Base-by-base conservation (phyloP, 2,797 vertebrate species). In the Eulemur albifrons region DNA sequence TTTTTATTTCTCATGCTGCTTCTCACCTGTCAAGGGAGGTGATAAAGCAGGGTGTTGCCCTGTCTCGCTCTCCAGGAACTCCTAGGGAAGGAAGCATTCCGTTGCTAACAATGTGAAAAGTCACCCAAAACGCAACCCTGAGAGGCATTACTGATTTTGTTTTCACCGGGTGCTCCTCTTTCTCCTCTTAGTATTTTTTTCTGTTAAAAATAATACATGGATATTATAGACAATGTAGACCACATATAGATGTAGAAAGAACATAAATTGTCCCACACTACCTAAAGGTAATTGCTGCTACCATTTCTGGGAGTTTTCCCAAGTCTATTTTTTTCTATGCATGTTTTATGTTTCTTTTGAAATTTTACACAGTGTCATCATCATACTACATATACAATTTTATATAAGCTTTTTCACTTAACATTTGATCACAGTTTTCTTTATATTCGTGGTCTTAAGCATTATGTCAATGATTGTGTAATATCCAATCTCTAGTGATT, bases 401-500 rank as follows among this genome's bases (percentile, higher is more conserved):
- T 96, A 30, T 75, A 65, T 65, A 59, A n/a, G 76, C 48, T n/a
- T 90, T 95, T 88, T 52, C 80, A 85, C 43, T 65, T 73, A 17
- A 1, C 73, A 32, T 77, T 85, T 97, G 69, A 85, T 45, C 61
- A 69, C 38, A 77, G 38, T 70, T 79, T 86, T 73, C 57, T n/a
- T 75, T 65, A 10, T 18, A 86, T 38, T 27, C 2, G 2, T 11
- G 14, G 45, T 45, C 52, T 61, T 50, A 93, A 87, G 54, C 57
- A 14, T 80, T 52, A 12, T 32, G n/a, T 75, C 45, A 63, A 9
- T 20, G 38, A 7, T 57, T 32, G 40, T 30, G 10, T 73, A 12
- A 14, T 83, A 38, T 54, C 35, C 45, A 79, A 1, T 35, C 23
- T 67, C 69, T 38, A 13, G 7, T 11, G n/a, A 54, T 80, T 52